Percentiles rank a stretch among this genome's conserved stretches.
Conservation (phyloP, 2,113 vertebrate genomes). For the Cebidichthys violaceus region DNA sequence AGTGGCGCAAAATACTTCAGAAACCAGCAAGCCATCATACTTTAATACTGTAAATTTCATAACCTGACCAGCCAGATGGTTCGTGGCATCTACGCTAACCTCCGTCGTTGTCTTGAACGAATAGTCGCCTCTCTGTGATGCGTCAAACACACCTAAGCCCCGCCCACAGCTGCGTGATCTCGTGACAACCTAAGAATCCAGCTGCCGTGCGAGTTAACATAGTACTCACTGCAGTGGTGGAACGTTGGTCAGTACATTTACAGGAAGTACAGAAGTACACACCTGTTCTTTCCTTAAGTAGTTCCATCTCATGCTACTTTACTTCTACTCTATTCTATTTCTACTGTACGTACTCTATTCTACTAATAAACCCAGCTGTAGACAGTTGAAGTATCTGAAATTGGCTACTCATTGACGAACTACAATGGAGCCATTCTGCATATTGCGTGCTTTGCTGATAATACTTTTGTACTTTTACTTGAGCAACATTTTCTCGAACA, state of each 20-base stretch:
- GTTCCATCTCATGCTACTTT: background rate
- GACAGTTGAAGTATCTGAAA: background rate
- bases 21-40: too few species aligned
- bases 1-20: too few species aligned
- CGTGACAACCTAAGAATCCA: too few species aligned
- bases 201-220: background rate
- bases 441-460: background rate
- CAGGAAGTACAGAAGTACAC: background rate
- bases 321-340: background rate
- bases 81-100: too few species aligned
- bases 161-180: background rate
- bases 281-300: background rate
- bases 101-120: too few species aligned
- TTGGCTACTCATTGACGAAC: background rate
- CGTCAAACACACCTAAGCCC: background rate
- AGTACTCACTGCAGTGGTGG: background rate
- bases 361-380: background rate
- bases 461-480: background rate
- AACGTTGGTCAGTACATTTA: background rate
- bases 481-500: background rate
- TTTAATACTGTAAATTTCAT: background rate
- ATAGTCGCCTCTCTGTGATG: background rate
- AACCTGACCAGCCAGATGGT: too few species aligned
- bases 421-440: background rate
- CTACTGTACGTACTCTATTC: background rate